phyloP scores from a whole-genome alignment of 2,888 invertebrate genomes.

The Tachina fera region DNA sequence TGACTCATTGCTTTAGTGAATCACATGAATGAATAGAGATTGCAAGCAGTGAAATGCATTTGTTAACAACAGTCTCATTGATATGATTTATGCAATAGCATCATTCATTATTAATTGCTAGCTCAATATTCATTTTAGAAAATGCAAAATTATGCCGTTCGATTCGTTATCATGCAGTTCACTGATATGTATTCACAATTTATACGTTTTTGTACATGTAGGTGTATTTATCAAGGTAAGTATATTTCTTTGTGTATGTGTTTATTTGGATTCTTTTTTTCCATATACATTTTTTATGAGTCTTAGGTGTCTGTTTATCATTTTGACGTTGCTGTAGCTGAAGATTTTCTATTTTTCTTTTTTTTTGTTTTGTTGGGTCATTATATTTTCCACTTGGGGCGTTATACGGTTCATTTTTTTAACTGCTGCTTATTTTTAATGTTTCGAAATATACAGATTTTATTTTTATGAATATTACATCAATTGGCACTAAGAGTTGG shows the following conservation, averaged over 20 bases:
- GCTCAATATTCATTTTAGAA: too few species aligned
- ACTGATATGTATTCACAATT: too few species aligned
- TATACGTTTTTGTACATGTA: neutral
- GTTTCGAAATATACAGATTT: slow-evolving; percentile 29
- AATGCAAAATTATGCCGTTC: too few species aligned
- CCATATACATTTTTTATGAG: slow-evolving; percentile 51
- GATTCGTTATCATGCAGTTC: too few species aligned
- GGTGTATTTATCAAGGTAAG: neutral
- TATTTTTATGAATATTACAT: slow-evolving; percentile 42
- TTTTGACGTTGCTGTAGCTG: slow-evolving; percentile 17
- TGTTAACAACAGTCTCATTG: too few species aligned
- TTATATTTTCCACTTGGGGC: slow-evolving; percentile 64
- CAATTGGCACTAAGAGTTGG: slow-evolving; percentile 44
- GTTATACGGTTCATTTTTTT: slow-evolving; percentile 54
- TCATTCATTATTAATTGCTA: too few species aligned
- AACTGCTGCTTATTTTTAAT: slow-evolving; percentile 61
- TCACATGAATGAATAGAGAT: too few species aligned
- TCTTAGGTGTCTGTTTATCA: slow-evolving; percentile 67
- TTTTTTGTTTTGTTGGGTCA: slow-evolving; percentile 55
- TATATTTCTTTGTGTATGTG: neutral
- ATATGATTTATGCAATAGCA: too few species aligned
- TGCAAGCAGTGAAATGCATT: too few species aligned
- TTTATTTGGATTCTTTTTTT: neutral
- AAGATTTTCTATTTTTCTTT: neutral
- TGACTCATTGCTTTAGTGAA: too few species aligned